Evolutionary conservation across 2,797 vertebrate species (phyloP).

Genomic region (Austrolebias charrua): DNA sequence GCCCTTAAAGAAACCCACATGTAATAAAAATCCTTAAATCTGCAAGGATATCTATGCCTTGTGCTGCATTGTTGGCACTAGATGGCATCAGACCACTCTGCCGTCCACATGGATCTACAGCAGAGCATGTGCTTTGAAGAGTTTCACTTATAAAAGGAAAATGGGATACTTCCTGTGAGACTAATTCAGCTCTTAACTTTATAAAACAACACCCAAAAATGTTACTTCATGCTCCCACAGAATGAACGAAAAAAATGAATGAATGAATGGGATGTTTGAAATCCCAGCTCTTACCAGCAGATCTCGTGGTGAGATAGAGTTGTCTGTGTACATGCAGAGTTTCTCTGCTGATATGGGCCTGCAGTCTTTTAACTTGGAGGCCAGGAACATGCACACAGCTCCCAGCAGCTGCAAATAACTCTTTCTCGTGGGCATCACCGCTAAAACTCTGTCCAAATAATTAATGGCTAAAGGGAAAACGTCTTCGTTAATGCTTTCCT

Average conservation of each 20-base stretch:
- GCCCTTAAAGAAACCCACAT: not conserved
- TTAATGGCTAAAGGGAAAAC: conserved; percentile 96
- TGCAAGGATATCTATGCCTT: conserved; percentile 7
- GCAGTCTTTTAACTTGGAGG: conserved; percentile 94
- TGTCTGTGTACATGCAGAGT: conserved; percentile 95
- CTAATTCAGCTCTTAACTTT: conserved; percentile 48
- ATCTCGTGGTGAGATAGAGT: conserved; percentile 89
- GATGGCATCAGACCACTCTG: conserved; percentile 70
- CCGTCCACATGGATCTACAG: conserved; percentile 58
- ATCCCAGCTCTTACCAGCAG: conserved; percentile 88
- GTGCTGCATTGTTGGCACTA: conserved; percentile 80
- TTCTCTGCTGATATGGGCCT: conserved; percentile 89
- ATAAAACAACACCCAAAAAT: conserved; percentile 48
- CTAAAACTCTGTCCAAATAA: conserved; percentile 96
- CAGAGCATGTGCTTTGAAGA: conserved; percentile 56
- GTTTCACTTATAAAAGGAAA: conserved; percentile 50
- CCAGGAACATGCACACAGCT: conserved; percentile 94
- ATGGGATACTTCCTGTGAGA: conserved; percentile 64
- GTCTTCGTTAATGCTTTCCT: conserved; percentile 90
- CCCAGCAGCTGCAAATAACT: conserved; percentile 91
- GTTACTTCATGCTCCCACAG: conserved; percentile 21
- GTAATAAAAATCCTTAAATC: not conserved
- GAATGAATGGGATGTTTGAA: conserved; percentile 41
- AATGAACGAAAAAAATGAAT: conserved; percentile 9
- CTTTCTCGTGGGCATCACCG: conserved; percentile 87